Evolutionary conservation across 2,888 invertebrate species (phyloP).

Genomic region (Himalopsyche tibetana): DNA sequence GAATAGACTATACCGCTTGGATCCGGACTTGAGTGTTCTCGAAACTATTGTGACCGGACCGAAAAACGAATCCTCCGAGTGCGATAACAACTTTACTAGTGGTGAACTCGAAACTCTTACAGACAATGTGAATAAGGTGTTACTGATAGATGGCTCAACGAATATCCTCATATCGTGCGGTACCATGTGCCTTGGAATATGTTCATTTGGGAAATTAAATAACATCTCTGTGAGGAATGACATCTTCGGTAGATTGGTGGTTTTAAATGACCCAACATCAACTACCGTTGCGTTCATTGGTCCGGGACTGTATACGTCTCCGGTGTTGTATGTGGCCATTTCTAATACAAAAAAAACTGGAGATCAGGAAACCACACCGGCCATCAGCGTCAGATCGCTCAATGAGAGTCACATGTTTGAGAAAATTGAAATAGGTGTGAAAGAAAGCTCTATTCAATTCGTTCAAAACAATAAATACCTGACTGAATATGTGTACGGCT

Average conservation of each 20-base stretch:
- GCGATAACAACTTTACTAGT: constrained; percentile 89
- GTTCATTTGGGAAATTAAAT: too few relatives aligned
- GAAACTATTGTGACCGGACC: constrained; percentile 91
- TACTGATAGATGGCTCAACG: constrained; percentile 95
- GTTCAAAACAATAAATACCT: constrained; percentile 95
- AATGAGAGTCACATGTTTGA: constrained; percentile 92
- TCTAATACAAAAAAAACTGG: constrained; percentile 94
- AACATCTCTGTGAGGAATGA: too few relatives aligned
- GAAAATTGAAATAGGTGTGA: constrained; percentile 93
- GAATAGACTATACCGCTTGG: constrained; percentile 93
- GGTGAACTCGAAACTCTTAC: constrained; percentile 86
- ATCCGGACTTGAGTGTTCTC: constrained; percentile 88
- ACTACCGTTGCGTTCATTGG: constrained; percentile 72
- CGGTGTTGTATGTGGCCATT: constrained; percentile 96
- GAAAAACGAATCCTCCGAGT: constrained; percentile 92
- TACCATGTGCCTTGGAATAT: too few relatives aligned
- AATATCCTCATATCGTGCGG: too few relatives aligned
- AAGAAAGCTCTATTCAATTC: constrained; percentile 93
- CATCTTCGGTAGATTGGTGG: too few relatives aligned
- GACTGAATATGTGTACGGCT: constrained; percentile 97
- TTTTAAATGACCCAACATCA: too few relatives aligned
- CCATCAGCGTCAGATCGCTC: constrained; percentile 93
- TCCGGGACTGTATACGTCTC: constrained; percentile 94
- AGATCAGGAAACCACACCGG: constrained; percentile 94
- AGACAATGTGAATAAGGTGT: constrained; percentile 94